Evolutionary conservation across 1,140 invertebrate genomes (phyloP).

Genomic region (Odontomachus brunneus): DNA sequence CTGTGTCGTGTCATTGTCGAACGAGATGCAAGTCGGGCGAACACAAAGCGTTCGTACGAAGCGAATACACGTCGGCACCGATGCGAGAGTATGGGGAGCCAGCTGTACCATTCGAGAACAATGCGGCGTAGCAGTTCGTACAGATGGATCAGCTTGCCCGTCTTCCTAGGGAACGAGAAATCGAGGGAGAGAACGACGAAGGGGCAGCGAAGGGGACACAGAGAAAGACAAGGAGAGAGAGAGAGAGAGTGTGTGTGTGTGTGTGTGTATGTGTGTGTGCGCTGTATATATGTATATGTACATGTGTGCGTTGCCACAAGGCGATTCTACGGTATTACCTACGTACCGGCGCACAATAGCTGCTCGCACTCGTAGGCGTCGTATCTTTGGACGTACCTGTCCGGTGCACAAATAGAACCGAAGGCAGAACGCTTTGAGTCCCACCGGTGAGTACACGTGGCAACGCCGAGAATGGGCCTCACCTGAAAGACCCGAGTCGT

Average conservation of each 20-base stretch:
- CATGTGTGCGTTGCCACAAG: slow-evolving; percentile 36
- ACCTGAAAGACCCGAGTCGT: slow-evolving; percentile 2
- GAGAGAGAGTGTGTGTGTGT: not conserved
- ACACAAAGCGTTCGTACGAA: slow-evolving; percentile 58
- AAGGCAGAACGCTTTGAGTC: slow-evolving; percentile 35
- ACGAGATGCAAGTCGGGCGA: slow-evolving; percentile 14
- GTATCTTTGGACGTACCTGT: slow-evolving; percentile 50
- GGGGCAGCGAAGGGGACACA: not conserved
- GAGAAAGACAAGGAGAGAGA: not conserved
- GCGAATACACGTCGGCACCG: slow-evolving; percentile 58
- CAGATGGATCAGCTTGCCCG: slow-evolving; percentile 64
- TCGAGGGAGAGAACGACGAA: slow-evolving; percentile 9
- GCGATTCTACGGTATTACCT: slow-evolving; percentile 48
- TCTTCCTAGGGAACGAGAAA: slow-evolving; percentile 54
- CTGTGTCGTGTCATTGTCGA: slow-evolving; percentile 52
- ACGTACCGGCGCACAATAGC: slow-evolving; percentile 46
- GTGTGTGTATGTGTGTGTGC: too few relatives aligned
- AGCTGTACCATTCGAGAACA: slow-evolving; percentile 70
- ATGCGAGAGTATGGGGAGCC: slow-evolving; percentile 62
- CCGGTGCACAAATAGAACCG: slow-evolving; percentile 40
- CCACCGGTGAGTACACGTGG: slow-evolving; percentile 24
- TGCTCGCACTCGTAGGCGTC: slow-evolving; percentile 55
- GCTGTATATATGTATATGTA: too few relatives aligned
- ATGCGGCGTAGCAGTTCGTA: slow-evolving; percentile 68
- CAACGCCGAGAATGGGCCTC: slow-evolving; percentile 54